These are phyloP conservation scores for Pseudocheirus occidentalis DNA, from an alignment of 2,797 vertebrate genomes.

Conservation along the genomic window DNA sequence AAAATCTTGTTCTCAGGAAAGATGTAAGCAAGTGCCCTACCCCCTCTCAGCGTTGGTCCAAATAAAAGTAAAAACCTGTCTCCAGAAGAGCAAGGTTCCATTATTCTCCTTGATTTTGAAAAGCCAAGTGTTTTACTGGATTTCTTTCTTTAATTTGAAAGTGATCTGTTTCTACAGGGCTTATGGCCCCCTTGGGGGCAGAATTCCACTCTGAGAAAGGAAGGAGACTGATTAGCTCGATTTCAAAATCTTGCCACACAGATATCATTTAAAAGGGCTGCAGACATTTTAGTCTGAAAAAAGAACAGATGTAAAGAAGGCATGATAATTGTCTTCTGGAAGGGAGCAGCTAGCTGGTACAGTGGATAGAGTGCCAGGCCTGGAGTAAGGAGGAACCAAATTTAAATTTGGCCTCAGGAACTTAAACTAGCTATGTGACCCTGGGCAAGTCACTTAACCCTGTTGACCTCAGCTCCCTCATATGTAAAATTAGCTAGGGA, in stretches of 20 bases:
- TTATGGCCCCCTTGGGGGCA: neutral
- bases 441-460: neutral
- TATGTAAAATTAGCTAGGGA: neutral
- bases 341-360: neutral
- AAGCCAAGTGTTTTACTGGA: conserved; percentile 14
- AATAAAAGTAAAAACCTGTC: neutral
- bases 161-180: conserved; percentile 42
- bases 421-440: neutral
- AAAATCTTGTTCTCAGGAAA: conserved; percentile 44
- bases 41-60: neutral
- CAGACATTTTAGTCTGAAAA: neutral
- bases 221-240: neutral
- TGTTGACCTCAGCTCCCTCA: neutral
- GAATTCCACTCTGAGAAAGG: neutral
- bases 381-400: neutral
- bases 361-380: neutral
- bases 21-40: conserved; percentile 14
- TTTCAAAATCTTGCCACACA: neutral
- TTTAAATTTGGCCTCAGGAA: neutral
- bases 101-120: conserved; percentile 46
- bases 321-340: neutral
- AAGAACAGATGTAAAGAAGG: neutral
- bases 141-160: conserved; percentile 9
- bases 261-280: neutral
- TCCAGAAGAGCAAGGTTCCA: neutral